Base-by-base conservation (phyloP, 2,113 vertebrate genomes). In the Riparia riparia region DNA sequence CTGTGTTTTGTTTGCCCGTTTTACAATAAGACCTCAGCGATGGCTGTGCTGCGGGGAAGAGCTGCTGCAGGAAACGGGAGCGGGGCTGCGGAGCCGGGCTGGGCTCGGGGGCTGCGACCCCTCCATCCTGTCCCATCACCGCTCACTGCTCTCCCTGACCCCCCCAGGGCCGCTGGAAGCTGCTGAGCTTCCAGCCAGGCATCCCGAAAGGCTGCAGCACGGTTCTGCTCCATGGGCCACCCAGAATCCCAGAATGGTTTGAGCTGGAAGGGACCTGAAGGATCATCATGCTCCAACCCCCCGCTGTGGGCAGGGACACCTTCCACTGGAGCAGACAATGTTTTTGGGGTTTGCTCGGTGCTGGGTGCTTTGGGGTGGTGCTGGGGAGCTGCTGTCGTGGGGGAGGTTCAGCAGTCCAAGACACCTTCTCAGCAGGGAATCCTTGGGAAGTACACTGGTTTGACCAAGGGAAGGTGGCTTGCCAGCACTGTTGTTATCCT, bases 1-100 rank as follows among this genome's bases (percentile, higher is more conserved):
- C 65, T 8, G 11, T 91, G 94, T 95, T 96, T 95, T 92, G 69
- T 95, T 95, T 87, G 93, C 78, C 78, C n/a, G 53, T 86, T 92
- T 54, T 34, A 70, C 86, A 90, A 45, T 42, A 10, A 74, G 73
- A 31, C 7, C 61, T 50, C 45, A 3, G 71, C 5, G 2, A 2
- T 2, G 12, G 73, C 86, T 25, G 7, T 29, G 82, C 54, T 0
- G 70, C 42, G 47, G 42, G 49, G 68, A 61, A 89, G 93, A 17
- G 13, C 47, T 3, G 15, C 11, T 3, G 72, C 91, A 88, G 86
- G 96, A 96, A 94, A 63, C 4, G 47, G 69, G 70, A 6, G 10
- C 42, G 3, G 1, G 39, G 61, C 74, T 10, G 65, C 1, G 29
- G 63, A 79, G 90, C 87, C 45, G 1, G 80, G 86, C 74, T 50